A percentile compares a stretch with the other conserved stretches of the same genome.
Evolutionary conservation across 2,797 vertebrate species (phyloP).

Genomic region (Typhlichthys eigenmanni): DNA sequence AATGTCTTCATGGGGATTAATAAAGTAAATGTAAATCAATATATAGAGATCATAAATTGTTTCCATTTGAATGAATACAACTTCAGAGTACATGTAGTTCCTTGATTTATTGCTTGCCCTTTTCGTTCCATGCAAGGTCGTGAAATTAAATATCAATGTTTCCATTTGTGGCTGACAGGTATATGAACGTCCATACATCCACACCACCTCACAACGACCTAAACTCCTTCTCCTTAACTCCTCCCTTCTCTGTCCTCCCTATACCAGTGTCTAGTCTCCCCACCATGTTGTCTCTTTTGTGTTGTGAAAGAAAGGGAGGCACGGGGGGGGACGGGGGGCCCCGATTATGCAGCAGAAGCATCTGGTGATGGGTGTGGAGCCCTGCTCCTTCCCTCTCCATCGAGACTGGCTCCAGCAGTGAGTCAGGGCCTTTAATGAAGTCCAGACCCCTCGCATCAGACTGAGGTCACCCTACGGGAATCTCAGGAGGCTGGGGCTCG

Average conservation of each 20-base stretch:
- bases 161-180: constrained; percentile 30
- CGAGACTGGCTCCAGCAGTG: constrained; percentile 71
- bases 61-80: constrained; percentile 7
- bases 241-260: constrained; percentile 11
- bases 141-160: constrained; percentile 43
- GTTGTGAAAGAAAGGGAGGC: constrained; percentile 58
- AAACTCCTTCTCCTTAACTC: not conserved
- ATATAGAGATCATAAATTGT: constrained; percentile 1
- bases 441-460: constrained; percentile 72
- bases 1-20: no score
- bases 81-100: constrained; percentile 5
- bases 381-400: constrained; percentile 62
- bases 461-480: constrained; percentile 72
- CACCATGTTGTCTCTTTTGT: not conserved
- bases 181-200: constrained; percentile 27
- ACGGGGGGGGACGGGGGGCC: constrained; percentile 51
- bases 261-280: constrained; percentile 15
- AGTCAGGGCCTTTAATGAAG: constrained; percentile 78
- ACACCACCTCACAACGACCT: constrained; percentile 10
- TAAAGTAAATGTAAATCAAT: no score
- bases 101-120: constrained; percentile 22
- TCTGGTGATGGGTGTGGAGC: constrained; percentile 79
- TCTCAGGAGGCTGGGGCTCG: constrained; percentile 59
- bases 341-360: constrained; percentile 65
- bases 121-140: constrained; percentile 30